Conservation (phyloP, 2,113 vertebrate species). For the Pipa parva region DNA sequence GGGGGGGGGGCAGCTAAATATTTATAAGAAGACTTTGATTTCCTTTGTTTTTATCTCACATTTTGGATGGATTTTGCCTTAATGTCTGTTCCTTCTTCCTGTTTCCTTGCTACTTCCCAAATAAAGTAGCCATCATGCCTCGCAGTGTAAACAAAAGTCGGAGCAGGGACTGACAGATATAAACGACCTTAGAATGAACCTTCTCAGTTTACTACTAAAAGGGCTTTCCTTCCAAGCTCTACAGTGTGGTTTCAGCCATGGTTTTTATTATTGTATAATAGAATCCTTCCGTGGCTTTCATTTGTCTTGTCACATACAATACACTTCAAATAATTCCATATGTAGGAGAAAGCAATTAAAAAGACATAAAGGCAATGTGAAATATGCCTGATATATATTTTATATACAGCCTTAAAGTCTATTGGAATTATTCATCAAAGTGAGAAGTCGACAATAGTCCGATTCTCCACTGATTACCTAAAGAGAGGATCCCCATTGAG, state of each 20-base stretch:
- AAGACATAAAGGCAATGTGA: conserved; percentile 3
- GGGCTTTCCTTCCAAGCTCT: conserved; percentile 16
- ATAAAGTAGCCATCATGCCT: conserved; percentile 39
- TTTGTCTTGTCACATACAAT: conserved; percentile 35
- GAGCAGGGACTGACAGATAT: conserved; percentile 14
- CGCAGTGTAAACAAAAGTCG: conserved; percentile 33
- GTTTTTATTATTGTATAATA: conserved; percentile 29
- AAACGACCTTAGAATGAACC: conserved; percentile 30
- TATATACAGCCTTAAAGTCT: too few species aligned
- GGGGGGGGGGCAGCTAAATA: conserved; percentile 34
- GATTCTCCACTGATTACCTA: too few species aligned
- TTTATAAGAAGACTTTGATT: conserved; percentile 42
- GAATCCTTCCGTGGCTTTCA: conserved; percentile 28
- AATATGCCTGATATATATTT: background rate
- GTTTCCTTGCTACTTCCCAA: conserved; percentile 42
- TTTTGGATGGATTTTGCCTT: conserved; percentile 41
- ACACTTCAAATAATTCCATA: conserved; percentile 6
- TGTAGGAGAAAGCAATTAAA: background rate
- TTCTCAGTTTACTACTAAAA: conserved; percentile 14
- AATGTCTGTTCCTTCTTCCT: conserved; percentile 42
- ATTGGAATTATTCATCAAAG: too few species aligned
- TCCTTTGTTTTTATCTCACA: conserved; percentile 41
- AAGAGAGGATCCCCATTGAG: too few species aligned
- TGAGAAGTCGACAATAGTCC: too few species aligned
- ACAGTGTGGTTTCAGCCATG: background rate